A percentile compares a stretch with the other conserved stretches of the same genome.
phyloP scores from a whole-genome alignment of 1,140 invertebrate genomes.

The Brachionus rotundiformis region DNA sequence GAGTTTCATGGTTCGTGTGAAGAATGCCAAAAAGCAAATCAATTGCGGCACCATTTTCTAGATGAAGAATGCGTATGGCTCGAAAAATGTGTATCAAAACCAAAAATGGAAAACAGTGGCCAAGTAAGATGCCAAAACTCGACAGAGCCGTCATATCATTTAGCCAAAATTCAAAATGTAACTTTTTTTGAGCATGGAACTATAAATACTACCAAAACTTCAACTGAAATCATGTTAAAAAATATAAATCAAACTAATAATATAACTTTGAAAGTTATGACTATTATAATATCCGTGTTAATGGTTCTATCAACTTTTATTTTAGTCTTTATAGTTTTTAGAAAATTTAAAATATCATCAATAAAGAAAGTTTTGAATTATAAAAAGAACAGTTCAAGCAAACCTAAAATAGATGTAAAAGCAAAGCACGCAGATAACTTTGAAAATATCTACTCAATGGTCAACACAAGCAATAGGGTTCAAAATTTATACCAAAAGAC shows the following conservation, averaged over 20 bases:
- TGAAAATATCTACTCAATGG: not conserved
- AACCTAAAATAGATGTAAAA: not conserved
- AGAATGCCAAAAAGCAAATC: not conserved
- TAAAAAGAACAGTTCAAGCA: not conserved
- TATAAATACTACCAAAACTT: no score
- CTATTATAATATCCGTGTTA: no score
- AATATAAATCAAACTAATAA: no score
- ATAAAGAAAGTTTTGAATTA: not conserved
- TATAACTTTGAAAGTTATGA: no score
- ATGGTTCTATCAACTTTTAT: no score
- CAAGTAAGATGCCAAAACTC: not conserved
- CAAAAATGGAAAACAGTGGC: not conserved
- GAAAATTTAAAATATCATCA: not conserved
- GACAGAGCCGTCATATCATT: no score
- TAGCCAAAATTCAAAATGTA: no score
- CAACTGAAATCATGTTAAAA: no score
- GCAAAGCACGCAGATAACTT: not conserved
- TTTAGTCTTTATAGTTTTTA: not conserved
- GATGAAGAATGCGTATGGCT: not conserved
- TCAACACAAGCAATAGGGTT: not conserved
- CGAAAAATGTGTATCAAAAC: not conserved
- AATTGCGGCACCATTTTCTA: not conserved
- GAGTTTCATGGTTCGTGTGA: not conserved
- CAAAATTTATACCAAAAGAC: slow-evolving; percentile 3
- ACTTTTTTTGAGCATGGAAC: no score